Base-by-base conservation (phyloP, 2,113 vertebrate genomes). In the Capreolus pygargus region DNA sequence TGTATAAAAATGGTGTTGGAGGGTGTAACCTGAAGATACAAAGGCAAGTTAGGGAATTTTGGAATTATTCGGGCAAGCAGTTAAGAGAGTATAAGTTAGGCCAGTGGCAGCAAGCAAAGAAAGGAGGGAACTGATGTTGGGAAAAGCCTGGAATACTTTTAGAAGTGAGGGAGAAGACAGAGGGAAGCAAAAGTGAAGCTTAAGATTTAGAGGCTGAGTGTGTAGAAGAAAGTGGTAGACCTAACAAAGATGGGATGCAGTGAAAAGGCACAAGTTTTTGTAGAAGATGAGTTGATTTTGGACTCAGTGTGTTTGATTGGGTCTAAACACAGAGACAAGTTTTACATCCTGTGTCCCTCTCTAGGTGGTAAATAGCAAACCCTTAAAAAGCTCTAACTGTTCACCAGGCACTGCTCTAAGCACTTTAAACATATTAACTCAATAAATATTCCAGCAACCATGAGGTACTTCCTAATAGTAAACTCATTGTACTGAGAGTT, bases 371-470 rank as follows among this genome's bases (percentile, higher is more conserved):
- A 95, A 67, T 50, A 98, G 78, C 52, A 92, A 61, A 94, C 36
- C 79, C 50, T 84, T 96, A 89, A 67, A 86, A 91, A 58, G 19
- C n/a, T 91, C 84, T 96, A 64, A 28, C 17, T 58, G 33, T 81
- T 84, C 36, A 33, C 4, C 39, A 90, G 79, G n/a, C 25, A 79
- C 6, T 89, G 47, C 91, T 95, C 17, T 93, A 93, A 89, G 36
- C 84, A 93, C 36, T 95, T 94, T 88, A 90, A 87, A 90, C 88
- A 70, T 43, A 81, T 92, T 90, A 94, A 50, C 55, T 87, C 39
- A 92, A 81, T 67, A 97, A 96, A 89, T 95, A 95, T 36, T 87
- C 81, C 78, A 96, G 57, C 12, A 96, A 14, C 39, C 5, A 33
- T 95, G 81, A 98, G 13, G 54, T 83, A 83, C 81, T 94, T 57